Evolutionary conservation across 1,140 invertebrate species (phyloP).

Genomic region (Berghia stephanieae): DNA sequence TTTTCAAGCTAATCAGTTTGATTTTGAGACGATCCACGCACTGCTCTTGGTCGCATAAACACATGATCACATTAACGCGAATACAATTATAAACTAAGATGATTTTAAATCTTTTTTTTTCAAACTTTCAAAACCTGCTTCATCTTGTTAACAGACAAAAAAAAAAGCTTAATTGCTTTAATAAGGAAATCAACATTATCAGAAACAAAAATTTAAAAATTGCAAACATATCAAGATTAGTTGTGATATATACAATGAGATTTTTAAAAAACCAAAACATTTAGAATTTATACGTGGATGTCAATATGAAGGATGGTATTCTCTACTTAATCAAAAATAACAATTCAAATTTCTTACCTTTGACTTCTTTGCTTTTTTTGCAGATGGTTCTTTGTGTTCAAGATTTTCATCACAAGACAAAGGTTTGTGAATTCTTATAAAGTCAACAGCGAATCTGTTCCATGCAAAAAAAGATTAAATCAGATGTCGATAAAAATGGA

Average conservation of each 20-base stretch:
- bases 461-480: constrained; percentile 2
- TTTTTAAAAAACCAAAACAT: not conserved
- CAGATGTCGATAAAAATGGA: not conserved
- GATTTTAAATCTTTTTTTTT: too few species aligned
- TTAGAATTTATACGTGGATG: not conserved
- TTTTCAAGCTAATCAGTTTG: not conserved
- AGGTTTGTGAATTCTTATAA: constrained; percentile 40
- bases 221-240: not conserved
- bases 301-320: not conserved
- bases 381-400: constrained; percentile 34
- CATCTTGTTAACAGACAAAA: too few species aligned
- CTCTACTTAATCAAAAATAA: not conserved
- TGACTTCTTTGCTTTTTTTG: constrained; percentile 41
- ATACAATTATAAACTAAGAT: too few species aligned
- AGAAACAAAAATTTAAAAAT: not conserved
- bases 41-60: too few species aligned
- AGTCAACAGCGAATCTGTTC: constrained; percentile 44
- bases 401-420: constrained; percentile 10
- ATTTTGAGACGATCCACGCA: too few species aligned
- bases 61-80: too few species aligned
- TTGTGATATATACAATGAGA: not conserved
- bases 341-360: constrained; percentile 28
- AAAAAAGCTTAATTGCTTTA: too few species aligned
- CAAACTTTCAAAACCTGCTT: too few species aligned
- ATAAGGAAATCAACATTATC: not conserved